Conservation (phyloP, 2,797 vertebrate genomes). For the Trichosurus vulpecula region DNA sequence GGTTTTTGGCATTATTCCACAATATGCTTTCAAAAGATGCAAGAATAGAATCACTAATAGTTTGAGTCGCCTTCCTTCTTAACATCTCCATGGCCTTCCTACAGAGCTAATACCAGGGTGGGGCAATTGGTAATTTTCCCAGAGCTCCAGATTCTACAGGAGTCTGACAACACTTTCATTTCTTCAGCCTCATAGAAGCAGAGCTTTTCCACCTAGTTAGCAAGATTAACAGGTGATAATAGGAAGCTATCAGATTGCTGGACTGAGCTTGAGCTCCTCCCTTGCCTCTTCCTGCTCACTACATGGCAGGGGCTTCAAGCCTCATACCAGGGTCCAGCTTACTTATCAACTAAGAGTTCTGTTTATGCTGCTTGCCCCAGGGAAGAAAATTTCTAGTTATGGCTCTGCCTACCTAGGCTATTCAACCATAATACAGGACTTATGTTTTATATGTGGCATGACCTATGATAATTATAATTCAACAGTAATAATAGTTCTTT, state of each 20-base stretch:
- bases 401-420: not conserved
- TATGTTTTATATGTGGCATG: not conserved
- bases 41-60: slow-evolving; percentile 21
- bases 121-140: not conserved
- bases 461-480: not conserved
- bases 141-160: not conserved
- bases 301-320: not conserved
- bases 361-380: not conserved
- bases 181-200: not conserved
- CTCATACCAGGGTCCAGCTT: not conserved
- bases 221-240: not conserved
- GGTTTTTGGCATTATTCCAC: not conserved
- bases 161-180: not conserved
- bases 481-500: not conserved
- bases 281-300: not conserved
- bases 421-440: slow-evolving; percentile 18
- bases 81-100: slow-evolving; percentile 13
- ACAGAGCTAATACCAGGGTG: not conserved
- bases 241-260: not conserved
- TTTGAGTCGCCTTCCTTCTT: not conserved
- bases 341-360: not conserved
- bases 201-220: not conserved
- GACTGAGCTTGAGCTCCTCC: not conserved
- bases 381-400: not conserved
- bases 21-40: not conserved